These are phyloP conservation scores for Drosophila siamana DNA, from an alignment of 2,888 invertebrate genomes.

Conservation along the genomic window DNA sequence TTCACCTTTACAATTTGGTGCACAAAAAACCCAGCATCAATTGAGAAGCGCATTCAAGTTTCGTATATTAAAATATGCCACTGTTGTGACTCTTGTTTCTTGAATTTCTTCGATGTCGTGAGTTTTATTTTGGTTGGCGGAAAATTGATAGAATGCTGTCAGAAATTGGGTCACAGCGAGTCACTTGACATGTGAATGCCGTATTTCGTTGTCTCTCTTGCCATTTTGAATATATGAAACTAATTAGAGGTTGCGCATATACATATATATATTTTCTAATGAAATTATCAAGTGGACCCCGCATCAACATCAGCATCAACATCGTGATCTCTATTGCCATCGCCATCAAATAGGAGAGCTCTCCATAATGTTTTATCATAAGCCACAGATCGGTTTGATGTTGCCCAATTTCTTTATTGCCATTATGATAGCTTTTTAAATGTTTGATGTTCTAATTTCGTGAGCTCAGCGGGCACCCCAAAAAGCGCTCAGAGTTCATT, in stretches of 20 bases:
- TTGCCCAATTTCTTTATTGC: conserved; percentile 52
- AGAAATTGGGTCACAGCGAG: conserved; percentile 61
- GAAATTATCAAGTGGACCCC: conserved; percentile 67
- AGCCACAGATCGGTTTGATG: conserved; percentile 43
- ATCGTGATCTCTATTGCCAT: conserved; percentile 32
- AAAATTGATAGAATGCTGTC: conserved; percentile 39
- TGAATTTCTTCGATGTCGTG: conserved; percentile 14
- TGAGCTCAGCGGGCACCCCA: conserved; percentile 41
- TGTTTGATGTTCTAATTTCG: conserved; percentile 61
- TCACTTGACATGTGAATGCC: conserved; percentile 60
- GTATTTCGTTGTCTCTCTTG: conserved; percentile 28
- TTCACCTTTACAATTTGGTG: not conserved
- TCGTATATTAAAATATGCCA: not conserved
- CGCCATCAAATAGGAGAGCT: conserved; percentile 30
- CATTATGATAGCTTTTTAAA: conserved; percentile 54
- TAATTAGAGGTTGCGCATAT: conserved; percentile 61
- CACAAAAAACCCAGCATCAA: not conserved
- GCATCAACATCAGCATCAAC: conserved; percentile 20
- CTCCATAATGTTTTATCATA: conserved; percentile 38
- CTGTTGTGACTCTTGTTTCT: not conserved
- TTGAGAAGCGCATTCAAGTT: not conserved
- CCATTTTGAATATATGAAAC: conserved; percentile 48
- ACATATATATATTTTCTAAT: conserved; percentile 56
- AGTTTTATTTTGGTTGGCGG: conserved; percentile 8
- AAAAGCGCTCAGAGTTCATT: conserved; percentile 31